Percentiles rank a stretch among this genome's conserved stretches.
Evolutionary conservation across 2,113 vertebrate genomes (phyloP).

Genomic region (Diphyllodes magnificus): DNA sequence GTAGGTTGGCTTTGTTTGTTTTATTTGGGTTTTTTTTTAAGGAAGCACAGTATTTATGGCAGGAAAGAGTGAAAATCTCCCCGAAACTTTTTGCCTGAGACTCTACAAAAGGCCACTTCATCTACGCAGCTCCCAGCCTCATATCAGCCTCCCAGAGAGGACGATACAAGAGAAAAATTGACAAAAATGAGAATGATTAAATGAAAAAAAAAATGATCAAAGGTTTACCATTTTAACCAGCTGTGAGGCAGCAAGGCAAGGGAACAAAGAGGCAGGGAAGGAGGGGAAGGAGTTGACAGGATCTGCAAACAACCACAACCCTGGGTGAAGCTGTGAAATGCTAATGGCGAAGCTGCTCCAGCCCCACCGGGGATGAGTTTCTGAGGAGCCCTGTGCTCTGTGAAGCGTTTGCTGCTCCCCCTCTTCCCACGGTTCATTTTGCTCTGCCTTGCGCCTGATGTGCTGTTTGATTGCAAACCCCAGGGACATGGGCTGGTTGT

Average conservation of each 20-base stretch:
- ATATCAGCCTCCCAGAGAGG: neutral
- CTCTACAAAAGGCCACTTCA: neutral
- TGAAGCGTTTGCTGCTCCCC: neutral
- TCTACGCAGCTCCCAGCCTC: neutral
- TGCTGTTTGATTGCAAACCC: neutral
- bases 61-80: neutral
- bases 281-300: neutral
- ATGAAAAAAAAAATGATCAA: neutral
- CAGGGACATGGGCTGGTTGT: neutral
- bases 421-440: neutral
- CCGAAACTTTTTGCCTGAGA: neutral
- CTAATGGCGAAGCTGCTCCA: neutral
- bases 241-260: neutral
- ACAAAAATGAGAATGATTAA: neutral
- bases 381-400: neutral
- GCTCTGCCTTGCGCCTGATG: neutral
- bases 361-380: neutral
- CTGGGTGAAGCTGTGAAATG: slow-evolving; percentile 27
- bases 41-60: neutral
- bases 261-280: slow-evolving; percentile 17
- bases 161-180: neutral
- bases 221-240: neutral
- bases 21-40: neutral
- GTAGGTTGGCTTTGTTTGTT: neutral
- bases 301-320: neutral